Conservation (phyloP, 2,797 vertebrate species). For the Chaenodraco wilsoni region DNA sequence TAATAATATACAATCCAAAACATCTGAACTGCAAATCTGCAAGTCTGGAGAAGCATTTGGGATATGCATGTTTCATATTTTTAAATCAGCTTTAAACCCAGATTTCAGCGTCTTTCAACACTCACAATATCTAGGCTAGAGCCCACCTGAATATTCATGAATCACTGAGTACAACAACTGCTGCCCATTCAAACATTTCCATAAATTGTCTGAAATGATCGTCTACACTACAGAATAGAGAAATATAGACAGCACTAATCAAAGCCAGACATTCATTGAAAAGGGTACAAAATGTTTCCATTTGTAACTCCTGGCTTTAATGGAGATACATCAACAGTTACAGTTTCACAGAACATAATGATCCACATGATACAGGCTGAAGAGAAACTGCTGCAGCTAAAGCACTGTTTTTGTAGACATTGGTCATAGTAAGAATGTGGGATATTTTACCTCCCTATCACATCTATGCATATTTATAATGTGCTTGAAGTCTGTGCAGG, state of each 20-base stretch:
- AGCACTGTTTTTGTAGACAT: too few species aligned
- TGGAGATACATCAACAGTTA: not conserved
- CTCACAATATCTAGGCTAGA: conserved; percentile 52
- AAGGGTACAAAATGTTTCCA: conserved; percentile 27
- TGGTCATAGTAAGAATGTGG: too few species aligned
- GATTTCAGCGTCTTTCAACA: conserved; percentile 61
- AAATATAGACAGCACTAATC: conserved; percentile 18
- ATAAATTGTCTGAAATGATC: conserved; percentile 44
- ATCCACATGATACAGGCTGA: conserved; percentile 3
- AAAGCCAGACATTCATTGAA: conserved; percentile 11
- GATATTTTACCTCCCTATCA: too few species aligned
- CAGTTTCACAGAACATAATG: conserved; percentile 5
- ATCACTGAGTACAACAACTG: conserved; percentile 53
- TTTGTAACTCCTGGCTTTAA: conserved; percentile 1
- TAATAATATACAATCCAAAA: conserved; percentile 49
- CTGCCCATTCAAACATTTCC: conserved; percentile 50
- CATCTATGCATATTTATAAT: too few species aligned
- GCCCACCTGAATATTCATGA: conserved; percentile 64
- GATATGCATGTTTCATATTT: conserved; percentile 41
- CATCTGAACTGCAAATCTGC: conserved; percentile 29
- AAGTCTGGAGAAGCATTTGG: conserved; percentile 8
- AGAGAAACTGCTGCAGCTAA: not conserved
- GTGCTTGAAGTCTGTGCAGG: not conserved
- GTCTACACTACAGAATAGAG: conserved; percentile 18
- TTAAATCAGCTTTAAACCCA: conserved; percentile 59